Conservation (phyloP, 1,140 invertebrate species). For the Mycetomoellerius zeteki region DNA sequence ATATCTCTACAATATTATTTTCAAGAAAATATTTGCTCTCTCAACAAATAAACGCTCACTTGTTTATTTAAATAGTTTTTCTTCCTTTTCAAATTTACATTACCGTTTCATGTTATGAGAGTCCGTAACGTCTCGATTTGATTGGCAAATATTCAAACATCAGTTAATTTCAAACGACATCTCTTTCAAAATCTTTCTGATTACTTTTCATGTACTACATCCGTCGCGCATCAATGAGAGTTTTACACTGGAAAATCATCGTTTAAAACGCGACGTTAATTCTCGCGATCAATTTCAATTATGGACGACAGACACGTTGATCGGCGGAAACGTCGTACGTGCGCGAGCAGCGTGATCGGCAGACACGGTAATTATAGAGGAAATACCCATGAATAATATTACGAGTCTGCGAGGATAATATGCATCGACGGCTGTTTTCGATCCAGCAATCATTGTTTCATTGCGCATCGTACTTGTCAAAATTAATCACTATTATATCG, state of each 20-base stretch:
- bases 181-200: background rate
- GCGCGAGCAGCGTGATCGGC: conserved; percentile 34
- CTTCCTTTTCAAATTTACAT: background rate
- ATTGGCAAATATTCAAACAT: background rate
- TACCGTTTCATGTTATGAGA: background rate
- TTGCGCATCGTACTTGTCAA: conserved; percentile 20
- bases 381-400: conserved; percentile 19
- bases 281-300: conserved; percentile 60
- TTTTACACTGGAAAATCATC: background rate
- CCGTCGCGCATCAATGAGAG: background rate
- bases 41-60: background rate
- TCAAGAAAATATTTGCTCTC: conserved; percentile 14
- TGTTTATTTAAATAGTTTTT: background rate
- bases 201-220: background rate
- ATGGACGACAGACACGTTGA: conserved; percentile 44
- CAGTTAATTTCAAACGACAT: background rate
- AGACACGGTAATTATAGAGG: conserved; percentile 50
- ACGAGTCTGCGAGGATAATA: conserved; percentile 17
- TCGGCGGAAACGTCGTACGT: conserved; percentile 54
- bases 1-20: conserved; percentile 34
- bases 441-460: conserved; percentile 43
- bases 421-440: conserved; percentile 29
- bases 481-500: conserved; percentile 36
- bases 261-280: conserved; percentile 46
- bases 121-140: background rate